These are phyloP conservation scores for Cepphus grylle DNA, from an alignment of 2,113 vertebrate species.

Conservation along the genomic window DNA sequence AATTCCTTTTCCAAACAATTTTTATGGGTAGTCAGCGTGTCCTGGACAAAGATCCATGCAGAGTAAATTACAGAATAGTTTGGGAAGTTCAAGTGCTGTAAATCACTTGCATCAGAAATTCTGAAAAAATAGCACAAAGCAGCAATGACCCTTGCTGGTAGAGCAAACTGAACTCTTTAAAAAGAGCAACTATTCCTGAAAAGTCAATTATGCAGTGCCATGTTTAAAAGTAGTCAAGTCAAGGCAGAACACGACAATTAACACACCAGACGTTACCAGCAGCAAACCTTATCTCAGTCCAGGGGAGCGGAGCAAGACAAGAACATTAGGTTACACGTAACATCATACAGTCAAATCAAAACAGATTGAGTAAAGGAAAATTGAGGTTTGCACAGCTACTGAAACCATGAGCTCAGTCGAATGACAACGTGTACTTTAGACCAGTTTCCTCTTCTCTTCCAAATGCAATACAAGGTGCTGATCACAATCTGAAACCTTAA, in stretches of 20 bases:
- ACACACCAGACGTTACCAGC: background rate
- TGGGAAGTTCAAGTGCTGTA: background rate
- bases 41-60: background rate
- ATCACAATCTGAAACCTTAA: background rate
- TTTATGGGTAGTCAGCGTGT: background rate
- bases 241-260: background rate
- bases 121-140: background rate
- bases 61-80: background rate
- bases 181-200: background rate
- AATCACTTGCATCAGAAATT: background rate
- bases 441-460: background rate
- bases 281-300: background rate
- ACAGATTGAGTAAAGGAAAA: background rate
- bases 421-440: background rate
- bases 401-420: background rate
- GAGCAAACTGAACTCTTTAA: background rate
- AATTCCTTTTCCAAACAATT: background rate
- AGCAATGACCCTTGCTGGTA: background rate
- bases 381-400: background rate
- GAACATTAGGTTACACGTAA: background rate
- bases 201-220: background rate
- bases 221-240: background rate
- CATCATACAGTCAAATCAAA: background rate
- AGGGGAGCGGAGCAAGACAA: background rate
- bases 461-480: background rate